Evolutionary conservation across 2,797 vertebrate species (phyloP), one percentile per base, ranked within the genome.

Genomic region (Babyrousa celebensis): DNA sequence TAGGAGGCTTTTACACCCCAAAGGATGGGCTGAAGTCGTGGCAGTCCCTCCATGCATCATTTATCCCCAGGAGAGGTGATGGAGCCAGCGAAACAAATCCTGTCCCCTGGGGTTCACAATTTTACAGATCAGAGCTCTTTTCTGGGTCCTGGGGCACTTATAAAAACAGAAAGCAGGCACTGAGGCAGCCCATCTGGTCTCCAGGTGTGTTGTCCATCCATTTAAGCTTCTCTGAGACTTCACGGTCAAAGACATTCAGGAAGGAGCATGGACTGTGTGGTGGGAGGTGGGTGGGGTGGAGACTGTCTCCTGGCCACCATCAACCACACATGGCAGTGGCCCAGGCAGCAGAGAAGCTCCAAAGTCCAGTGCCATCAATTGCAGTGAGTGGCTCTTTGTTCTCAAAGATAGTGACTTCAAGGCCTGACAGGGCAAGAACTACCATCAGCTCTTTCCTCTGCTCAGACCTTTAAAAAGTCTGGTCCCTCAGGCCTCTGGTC

Each of bases 221-320:
- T 62, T 40, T 54, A 94, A 89, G 27, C 52, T 12, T 83, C 85
- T 85, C 65, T 25, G 72, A 96, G 90, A 71, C 56, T 91, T 71
- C 3, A 5, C 85, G 27, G 60, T 90, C 70, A 83, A 71, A 56
- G 75, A 43, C 75, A 32, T n/a, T 65, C 25, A 8, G 67, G 27
- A 89, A 79, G 88, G 71, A 72, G 14, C 36, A 36, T 23, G 72
- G n/a, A 27, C 63, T 84, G 54, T 2, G 43, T 48, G 43, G 43
- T 6, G 6, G 43, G 43, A 48, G 43, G 43, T 48, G 16, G 25
- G 25, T 63, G 65, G 40, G 25, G 10, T 56, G 75, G 93, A 89
- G 83, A 77, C 43, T 23, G 23, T 78, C 56, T 95, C 54, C 23
- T 15, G 43, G 17, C 32, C 52, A 62, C 52, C 27, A 17, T 29